These are phyloP conservation scores for Numenius arquata DNA, from an alignment of 2,113 vertebrate species.

Conservation along the genomic window DNA sequence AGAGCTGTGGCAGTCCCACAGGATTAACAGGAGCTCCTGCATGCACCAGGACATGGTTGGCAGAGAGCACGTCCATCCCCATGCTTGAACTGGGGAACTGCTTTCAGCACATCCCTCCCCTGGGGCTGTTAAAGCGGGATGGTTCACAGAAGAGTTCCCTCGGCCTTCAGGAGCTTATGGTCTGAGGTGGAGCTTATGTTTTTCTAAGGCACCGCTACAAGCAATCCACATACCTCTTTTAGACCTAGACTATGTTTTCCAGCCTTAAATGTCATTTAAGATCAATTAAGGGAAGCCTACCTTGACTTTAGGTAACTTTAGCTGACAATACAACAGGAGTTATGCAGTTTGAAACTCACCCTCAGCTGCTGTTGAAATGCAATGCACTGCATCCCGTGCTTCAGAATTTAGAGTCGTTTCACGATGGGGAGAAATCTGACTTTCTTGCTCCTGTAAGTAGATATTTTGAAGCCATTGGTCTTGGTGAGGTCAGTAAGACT, in stretches of 20 bases:
- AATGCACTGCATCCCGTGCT: not conserved
- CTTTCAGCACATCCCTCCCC: not conserved
- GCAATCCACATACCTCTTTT: not conserved
- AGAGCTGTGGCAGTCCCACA: not conserved
- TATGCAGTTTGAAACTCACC: not conserved
- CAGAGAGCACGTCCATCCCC: not conserved
- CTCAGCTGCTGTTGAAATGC: not conserved
- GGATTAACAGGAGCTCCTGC: not conserved
- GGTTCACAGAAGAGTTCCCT: not conserved
- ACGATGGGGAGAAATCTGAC: not conserved
- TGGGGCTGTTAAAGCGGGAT: not conserved
- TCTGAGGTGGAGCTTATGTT: not conserved
- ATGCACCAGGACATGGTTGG: accelerated
- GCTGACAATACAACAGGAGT: not conserved
- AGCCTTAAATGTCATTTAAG: not conserved
- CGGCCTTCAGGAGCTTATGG: not conserved
- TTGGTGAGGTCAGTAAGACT: not conserved
- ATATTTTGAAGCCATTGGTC: not conserved
- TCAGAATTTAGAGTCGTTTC: not conserved
- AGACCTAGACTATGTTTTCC: not conserved
- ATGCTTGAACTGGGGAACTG: not conserved
- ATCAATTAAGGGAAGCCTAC: not conserved
- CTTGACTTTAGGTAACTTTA: not conserved
- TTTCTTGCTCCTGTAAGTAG: not conserved
- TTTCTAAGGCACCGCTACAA: not conserved